Conservation (phyloP, 30 jellyfish, hydroid and myxozoan genomes). For the Sanderia malayensis region DNA sequence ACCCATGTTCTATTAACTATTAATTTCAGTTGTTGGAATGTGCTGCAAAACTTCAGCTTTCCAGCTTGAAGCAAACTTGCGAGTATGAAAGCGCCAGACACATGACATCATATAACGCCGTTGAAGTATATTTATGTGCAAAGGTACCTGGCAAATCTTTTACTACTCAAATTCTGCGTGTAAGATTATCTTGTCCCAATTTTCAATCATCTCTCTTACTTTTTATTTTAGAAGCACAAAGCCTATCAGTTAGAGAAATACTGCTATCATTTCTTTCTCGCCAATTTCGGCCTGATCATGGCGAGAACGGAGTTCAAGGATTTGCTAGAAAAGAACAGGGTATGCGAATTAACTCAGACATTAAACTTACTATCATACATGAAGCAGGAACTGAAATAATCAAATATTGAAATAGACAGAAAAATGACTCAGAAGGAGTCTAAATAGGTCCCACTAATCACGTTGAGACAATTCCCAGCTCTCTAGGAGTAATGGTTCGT, state of each 20-base stretch:
- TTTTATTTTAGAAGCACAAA: slow-evolving; percentile 27
- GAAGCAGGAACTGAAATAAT: no score
- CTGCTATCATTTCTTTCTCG: slow-evolving; percentile 53
- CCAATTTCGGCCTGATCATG: slow-evolving; percentile 38
- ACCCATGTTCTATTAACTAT: no score
- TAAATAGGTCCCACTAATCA: no score
- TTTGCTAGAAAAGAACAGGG: slow-evolving; percentile 29
- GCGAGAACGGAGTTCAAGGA: slow-evolving; percentile 35
- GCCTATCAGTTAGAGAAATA: slow-evolving; percentile 58
- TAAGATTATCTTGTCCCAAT: no score
- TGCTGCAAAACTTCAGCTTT: slow-evolving; percentile 57
- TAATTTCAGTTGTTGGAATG: slow-evolving; percentile 39
- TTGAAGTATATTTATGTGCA: slow-evolving; percentile 45
- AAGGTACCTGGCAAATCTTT: no score
- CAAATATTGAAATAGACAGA: no score
- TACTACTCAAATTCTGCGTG: no score
- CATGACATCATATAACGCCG: slow-evolving; percentile 52
- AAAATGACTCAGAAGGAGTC: no score
- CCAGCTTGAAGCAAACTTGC: slow-evolving; percentile 40
- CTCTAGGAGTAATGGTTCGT: no score
- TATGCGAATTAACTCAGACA: not conserved
- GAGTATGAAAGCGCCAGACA: slow-evolving; percentile 61
- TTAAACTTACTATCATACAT: no score
- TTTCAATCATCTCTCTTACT: no score
- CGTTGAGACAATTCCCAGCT: no score